These are phyloP conservation scores for Genyomyrus donnyi DNA, from an alignment of 2,113 vertebrate genomes.

Conservation along the genomic window DNA sequence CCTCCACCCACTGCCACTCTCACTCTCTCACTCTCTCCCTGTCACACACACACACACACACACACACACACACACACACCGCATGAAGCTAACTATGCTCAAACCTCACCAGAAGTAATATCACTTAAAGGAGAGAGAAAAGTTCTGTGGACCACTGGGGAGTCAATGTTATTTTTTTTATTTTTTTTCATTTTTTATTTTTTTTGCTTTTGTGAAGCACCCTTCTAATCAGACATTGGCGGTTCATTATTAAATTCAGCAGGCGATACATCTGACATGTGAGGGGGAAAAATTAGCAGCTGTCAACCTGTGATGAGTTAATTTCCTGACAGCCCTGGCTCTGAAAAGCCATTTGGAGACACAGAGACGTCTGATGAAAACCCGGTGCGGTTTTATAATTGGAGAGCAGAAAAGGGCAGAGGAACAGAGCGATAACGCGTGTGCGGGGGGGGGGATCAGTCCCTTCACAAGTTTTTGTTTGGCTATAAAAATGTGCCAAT, in stretches of 20 bases:
- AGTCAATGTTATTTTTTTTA: neutral
- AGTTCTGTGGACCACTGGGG: neutral
- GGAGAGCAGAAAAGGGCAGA: conserved; percentile 72
- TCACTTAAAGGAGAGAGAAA: neutral
- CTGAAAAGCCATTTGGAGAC: conserved; percentile 78
- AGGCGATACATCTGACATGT: conserved; percentile 86
- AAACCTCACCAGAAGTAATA: neutral
- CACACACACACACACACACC: neutral
- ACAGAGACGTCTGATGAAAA: conserved; percentile 76
- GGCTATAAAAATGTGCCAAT: neutral
- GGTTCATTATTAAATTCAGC: conserved; percentile 93
- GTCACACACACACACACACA: neutral
- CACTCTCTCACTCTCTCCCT: neutral
- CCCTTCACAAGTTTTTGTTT: conserved; percentile 3
- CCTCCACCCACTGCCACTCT: neutral
- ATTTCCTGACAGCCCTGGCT: conserved; percentile 95
- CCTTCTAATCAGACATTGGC: conserved; percentile 85
- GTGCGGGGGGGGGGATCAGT: neutral
- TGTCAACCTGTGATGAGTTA: conserved; percentile 91
- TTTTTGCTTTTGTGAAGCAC: conserved; percentile 57
- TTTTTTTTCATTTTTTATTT: neutral
- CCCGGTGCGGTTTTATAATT: conserved; percentile 79
- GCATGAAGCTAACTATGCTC: neutral
- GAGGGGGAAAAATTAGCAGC: conserved; percentile 96
- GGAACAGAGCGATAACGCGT: neutral